Evolutionary conservation across 1,140 invertebrate genomes (phyloP), one percentile per base, ranked within the genome.

Genomic region (Papilio helenus): DNA sequence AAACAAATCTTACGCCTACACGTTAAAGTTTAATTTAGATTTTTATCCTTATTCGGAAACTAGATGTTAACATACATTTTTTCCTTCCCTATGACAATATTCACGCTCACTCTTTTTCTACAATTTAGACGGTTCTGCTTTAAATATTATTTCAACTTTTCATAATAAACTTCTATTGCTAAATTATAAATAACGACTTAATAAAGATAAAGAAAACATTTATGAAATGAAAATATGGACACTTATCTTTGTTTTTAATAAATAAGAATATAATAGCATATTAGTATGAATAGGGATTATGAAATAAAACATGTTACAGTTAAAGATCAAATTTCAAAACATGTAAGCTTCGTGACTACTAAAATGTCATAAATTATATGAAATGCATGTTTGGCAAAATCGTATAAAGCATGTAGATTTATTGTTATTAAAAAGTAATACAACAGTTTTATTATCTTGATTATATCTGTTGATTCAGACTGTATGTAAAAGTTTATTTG

Each of bases 31-130:
- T 26, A 26, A 12, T 61, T 61, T 61, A 12, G 23, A 26, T 12
- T 55, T 2, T 7, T 18, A 10, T 23, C 10, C 14, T 18, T 10
- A 61, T 26, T 61, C 23, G 20, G 58, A 10, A 61, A 61, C 58
- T 61, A 12, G 3, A 61, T 3, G 55, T 23, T 16, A 26, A 26
- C 58, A 1, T n/a, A n/a, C n/a, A n/a, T n/a, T 26, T 61, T 61
- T 61, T 61, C 58, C 58, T 26, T 61, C 58, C 58, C 14, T 61
- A 61, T 26, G n/a, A n/a, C n/a, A n/a, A n/a, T 49, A 49, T 49
- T 49, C 14, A 49, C 46, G 46, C 46, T 49, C 34, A 49, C 3
- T 49, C 46, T 49, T n/a, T n/a, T n/a, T n/a, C n/a, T n/a, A n/a
- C n/a, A n/a, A 49, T 49, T 49, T 18, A 18, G 46, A 49, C 4